phyloP scores from a whole-genome alignment of 2,888 invertebrate genomes.

The Cryptocephalus primarius region DNA sequence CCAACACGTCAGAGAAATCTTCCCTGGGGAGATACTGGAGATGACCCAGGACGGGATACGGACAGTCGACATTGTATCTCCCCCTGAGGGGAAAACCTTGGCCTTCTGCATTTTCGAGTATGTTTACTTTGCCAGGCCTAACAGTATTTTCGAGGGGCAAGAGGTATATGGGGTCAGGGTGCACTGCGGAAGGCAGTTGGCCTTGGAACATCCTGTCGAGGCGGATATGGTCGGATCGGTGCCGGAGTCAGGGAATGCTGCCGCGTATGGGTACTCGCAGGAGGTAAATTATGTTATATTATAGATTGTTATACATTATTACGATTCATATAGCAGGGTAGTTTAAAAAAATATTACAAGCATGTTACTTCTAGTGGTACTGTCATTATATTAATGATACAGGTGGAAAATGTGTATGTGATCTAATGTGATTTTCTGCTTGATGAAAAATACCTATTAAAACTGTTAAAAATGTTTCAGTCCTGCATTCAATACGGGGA shows the following conservation, averaged over 20 bases:
- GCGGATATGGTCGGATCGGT: conserved; percentile 96
- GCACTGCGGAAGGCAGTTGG: conserved; percentile 87
- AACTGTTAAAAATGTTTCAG: conserved; percentile 33
- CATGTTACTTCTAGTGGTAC: too few relatives aligned
- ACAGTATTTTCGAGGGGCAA: conserved; percentile 92
- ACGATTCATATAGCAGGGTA: too few relatives aligned
- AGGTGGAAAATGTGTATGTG: too few relatives aligned
- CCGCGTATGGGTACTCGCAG: conserved; percentile 87
- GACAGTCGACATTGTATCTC: conserved; percentile 75
- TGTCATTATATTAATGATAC: too few relatives aligned
- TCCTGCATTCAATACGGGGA: conserved; percentile 86
- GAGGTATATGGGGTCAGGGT: conserved; percentile 90
- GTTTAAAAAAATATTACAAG: too few relatives aligned
- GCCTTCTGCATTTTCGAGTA: conserved; percentile 99
- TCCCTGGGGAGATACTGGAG: conserved; percentile 90
- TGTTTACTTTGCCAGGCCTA: conserved; percentile 95
- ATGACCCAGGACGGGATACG: conserved; percentile 73
- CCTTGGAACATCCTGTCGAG: conserved; percentile 77
- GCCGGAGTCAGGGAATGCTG: conserved; percentile 94
- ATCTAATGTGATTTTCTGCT: too few relatives aligned
- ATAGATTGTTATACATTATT: too few relatives aligned
- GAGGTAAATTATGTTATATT: conserved; percentile 45
- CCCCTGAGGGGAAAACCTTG: conserved; percentile 64
- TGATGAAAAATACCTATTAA: too few relatives aligned
- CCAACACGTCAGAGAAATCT: conserved; percentile 81